phyloP scores from a whole-genome alignment of 2,113 vertebrate genomes.

The Vanacampus margaritifer region DNA sequence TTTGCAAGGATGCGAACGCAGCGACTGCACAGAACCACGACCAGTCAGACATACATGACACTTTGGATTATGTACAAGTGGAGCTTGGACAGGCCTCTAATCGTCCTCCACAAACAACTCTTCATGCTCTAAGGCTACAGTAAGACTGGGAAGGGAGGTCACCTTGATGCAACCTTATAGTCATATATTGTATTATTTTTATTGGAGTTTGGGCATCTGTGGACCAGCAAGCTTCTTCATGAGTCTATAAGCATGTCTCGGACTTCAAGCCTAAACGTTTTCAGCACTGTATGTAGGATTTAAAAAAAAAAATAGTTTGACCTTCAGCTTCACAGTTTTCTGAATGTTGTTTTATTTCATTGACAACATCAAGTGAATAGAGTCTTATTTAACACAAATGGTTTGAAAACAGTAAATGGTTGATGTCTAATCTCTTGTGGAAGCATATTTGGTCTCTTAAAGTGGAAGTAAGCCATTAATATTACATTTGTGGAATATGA shows the following conservation, averaged over 20 bases:
- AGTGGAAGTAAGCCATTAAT: no score
- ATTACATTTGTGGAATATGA: no score
- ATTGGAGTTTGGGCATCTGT: slow-evolving; percentile 17
- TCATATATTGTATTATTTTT: background rate
- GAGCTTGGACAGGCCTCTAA: slow-evolving; percentile 32
- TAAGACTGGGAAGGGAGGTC: slow-evolving; percentile 15
- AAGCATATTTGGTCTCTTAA: no score
- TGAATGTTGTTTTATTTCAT: no score
- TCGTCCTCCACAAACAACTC: slow-evolving; percentile 33
- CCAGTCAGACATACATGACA: slow-evolving; percentile 45
- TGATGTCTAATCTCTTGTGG: no score
- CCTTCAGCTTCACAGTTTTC: no score
- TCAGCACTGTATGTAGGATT: no score
- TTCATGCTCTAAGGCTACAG: slow-evolving; percentile 19
- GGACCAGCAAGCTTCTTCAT: slow-evolving; percentile 13
- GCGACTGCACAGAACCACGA: slow-evolving; percentile 16
- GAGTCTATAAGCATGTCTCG: slow-evolving; percentile 38
- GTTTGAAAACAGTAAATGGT: no score
- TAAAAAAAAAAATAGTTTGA: no score
- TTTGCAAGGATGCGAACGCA: slow-evolving; percentile 32
- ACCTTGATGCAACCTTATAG: slow-evolving; percentile 38
- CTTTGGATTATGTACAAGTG: slow-evolving; percentile 40
- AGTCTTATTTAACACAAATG: no score
- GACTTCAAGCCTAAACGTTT: no score
- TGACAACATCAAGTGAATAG: no score